Conservation (phyloP, 2,113 vertebrate genomes). For the Sigmodon hispidus region DNA sequence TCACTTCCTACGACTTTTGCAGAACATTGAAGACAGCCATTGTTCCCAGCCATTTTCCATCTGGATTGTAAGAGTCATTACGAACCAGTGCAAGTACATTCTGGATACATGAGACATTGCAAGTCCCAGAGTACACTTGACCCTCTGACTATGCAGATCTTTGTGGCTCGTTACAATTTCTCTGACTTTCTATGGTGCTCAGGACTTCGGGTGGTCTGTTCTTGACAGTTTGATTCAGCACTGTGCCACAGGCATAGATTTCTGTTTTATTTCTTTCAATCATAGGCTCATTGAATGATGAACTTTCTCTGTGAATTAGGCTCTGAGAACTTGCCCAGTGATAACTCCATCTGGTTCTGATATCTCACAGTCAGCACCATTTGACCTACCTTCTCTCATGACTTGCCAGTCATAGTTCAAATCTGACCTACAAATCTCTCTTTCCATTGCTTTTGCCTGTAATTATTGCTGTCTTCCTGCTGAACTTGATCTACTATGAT, state of each 20-base stretch:
- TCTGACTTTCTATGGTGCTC: conserved; percentile 64
- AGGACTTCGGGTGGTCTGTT: conserved; percentile 29
- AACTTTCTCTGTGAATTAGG: conserved; percentile 69
- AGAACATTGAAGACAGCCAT: conserved; percentile 47
- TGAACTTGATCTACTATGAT: background rate
- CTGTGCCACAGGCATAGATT: conserved; percentile 56
- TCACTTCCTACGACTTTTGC: conserved; percentile 58
- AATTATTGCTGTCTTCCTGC: conserved; percentile 81
- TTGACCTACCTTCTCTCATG: conserved; percentile 76
- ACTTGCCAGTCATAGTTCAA: conserved; percentile 81
- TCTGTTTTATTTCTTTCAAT: conserved; percentile 68
- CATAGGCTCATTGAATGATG: conserved; percentile 60
- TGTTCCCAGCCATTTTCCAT: conserved; percentile 84
- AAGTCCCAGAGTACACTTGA: conserved; percentile 34
- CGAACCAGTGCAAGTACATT: conserved; percentile 83
- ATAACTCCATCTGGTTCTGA: conserved; percentile 78
- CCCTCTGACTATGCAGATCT: conserved; percentile 47
- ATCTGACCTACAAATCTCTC: conserved; percentile 80
- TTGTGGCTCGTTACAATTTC: conserved; percentile 39
- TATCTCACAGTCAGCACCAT: conserved; percentile 68
- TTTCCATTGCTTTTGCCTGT: conserved; percentile 85
- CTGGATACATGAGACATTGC: conserved; percentile 55
- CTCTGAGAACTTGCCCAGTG: conserved; percentile 79
- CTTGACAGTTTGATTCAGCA: conserved; percentile 55
- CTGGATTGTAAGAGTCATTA: conserved; percentile 85